These are phyloP conservation scores for Nibea coibor DNA, from an alignment of 2,113 vertebrate species.

Conservation along the genomic window DNA sequence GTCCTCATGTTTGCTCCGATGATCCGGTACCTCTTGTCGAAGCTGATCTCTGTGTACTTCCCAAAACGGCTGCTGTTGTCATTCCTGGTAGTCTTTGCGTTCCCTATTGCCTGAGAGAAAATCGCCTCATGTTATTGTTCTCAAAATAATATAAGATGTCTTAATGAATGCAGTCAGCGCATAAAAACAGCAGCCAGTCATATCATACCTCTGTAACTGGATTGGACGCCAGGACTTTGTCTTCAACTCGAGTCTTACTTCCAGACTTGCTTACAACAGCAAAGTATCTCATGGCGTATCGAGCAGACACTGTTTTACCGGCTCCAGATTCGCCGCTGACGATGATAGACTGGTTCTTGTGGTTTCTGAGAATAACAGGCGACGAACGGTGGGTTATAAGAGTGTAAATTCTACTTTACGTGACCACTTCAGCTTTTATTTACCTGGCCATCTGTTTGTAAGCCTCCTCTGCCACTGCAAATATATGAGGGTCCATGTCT, in stretches of 20 bases:
- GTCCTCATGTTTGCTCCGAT: constrained; percentile 98
- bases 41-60: constrained; percentile 98
- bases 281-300: constrained; percentile 97
- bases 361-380: constrained; percentile 83
- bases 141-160: not conserved
- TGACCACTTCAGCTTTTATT: constrained; percentile 55
- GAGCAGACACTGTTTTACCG: constrained; percentile 97
- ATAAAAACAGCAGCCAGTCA: not conserved
- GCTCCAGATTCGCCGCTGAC: constrained; percentile 98
- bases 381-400: no score
- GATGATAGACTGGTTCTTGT: constrained; percentile 96
- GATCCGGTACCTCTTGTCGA: constrained; percentile 90
- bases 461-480: constrained; percentile 97
- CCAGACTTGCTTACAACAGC: constrained; percentile 96
- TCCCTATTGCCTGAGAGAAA: constrained; percentile 91
- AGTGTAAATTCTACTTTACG: not conserved
- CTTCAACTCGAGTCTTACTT: constrained; percentile 90
- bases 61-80: constrained; percentile 99
- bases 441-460: constrained; percentile 99
- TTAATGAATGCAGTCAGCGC: not conserved
- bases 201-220: constrained; percentile 92
- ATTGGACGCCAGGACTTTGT: constrained; percentile 96
- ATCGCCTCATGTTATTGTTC: not conserved
- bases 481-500: constrained; percentile 99
- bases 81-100: constrained; percentile 97